Conservation (phyloP, 2,888 invertebrate species). For the Abscondita cerata region DNA sequence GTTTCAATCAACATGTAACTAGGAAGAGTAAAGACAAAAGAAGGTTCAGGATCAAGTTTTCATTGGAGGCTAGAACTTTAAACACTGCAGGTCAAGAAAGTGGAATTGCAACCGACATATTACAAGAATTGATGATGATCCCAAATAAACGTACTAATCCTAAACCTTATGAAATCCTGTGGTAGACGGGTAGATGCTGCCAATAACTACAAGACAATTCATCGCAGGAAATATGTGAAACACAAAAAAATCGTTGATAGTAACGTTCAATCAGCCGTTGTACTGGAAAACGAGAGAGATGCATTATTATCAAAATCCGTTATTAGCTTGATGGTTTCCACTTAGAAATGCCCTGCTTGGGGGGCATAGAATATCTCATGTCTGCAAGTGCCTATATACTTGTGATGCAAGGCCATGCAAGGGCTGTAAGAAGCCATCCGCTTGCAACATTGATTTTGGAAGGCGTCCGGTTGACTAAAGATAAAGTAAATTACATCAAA, state of each 20-base stretch:
- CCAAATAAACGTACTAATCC: neutral
- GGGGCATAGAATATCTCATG: constrained; percentile 1
- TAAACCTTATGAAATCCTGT: constrained; percentile 4
- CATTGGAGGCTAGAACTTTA: neutral
- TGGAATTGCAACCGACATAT: neutral
- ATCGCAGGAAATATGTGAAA: constrained; percentile 3
- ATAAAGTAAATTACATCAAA: neutral
- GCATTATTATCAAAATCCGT: neutral
- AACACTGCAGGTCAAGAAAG: constrained; percentile 1
- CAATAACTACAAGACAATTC: neutral
- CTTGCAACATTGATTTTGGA: neutral
- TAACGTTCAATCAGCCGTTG: neutral
- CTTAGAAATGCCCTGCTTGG: neutral
- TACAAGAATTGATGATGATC: neutral
- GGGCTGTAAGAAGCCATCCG: neutral
- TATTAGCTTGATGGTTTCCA: neutral
- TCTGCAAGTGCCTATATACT: constrained; percentile 4
- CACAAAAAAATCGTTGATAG: neutral
- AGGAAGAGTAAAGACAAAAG: constrained; percentile 6
- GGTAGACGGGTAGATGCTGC: neutral
- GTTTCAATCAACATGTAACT: neutral
- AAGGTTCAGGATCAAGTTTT: neutral
- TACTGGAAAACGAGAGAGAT: neutral
- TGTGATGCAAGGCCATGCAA: neutral
- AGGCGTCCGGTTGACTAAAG: neutral